Conservation (phyloP, 2,113 vertebrate species). For the Corvus moneduloides region DNA sequence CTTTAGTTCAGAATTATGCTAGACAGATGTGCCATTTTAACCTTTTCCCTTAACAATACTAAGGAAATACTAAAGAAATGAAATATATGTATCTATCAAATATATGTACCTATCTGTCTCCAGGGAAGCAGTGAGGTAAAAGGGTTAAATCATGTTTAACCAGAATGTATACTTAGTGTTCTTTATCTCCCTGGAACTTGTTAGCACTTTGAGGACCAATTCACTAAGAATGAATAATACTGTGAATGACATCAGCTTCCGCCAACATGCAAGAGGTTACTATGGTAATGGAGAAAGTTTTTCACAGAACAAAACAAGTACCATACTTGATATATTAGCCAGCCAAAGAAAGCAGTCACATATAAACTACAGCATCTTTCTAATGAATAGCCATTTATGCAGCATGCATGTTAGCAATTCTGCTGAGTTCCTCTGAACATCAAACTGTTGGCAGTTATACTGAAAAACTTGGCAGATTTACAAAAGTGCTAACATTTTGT, state of each 20-base stretch:
- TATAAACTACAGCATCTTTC: conserved; percentile 62
- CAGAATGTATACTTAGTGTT: conserved; percentile 75
- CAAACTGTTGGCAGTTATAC: conserved; percentile 68
- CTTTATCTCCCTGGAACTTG: conserved; percentile 80
- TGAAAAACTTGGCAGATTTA: conserved; percentile 71
- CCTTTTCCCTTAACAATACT: not conserved
- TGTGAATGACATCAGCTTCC: conserved; percentile 91
- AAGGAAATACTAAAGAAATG: not conserved
- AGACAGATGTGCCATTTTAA: not conserved
- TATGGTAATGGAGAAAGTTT: conserved; percentile 88
- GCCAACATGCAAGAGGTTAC: conserved; percentile 83
- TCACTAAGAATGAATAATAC: conserved; percentile 77
- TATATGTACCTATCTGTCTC: not conserved
- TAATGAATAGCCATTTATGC: conserved; percentile 66
- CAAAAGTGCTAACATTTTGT: conserved; percentile 65
- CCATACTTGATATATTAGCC: conserved; percentile 80
- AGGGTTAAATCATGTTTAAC: conserved; percentile 70
- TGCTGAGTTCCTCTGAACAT: conserved; percentile 59
- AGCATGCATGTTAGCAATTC: conserved; percentile 64
- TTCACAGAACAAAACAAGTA: conserved; percentile 75
- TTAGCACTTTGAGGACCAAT: conserved; percentile 78
- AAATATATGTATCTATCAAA: not conserved
- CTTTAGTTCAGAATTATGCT: not conserved
- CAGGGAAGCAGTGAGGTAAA: not conserved
- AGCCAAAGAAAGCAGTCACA: conserved; percentile 67